Percentiles rank a stretch among this genome's conserved stretches.
phyloP scores from a whole-genome alignment of 2,797 vertebrate species.

The Scolopax rusticola region DNA sequence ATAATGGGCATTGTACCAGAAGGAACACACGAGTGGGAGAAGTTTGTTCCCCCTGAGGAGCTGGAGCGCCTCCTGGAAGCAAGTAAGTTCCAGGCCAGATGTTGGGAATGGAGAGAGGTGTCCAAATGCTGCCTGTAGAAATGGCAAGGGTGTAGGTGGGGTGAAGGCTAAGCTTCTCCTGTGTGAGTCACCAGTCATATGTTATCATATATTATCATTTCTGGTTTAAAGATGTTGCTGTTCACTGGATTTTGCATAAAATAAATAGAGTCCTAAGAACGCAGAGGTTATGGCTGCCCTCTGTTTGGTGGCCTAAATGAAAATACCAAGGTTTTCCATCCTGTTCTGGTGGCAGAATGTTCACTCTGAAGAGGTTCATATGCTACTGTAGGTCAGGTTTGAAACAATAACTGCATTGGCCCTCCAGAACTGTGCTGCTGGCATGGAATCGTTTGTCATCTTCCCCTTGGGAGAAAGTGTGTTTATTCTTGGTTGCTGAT shows the following conservation, averaged over 20 bases:
- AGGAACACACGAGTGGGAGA: slow-evolving; percentile 96
- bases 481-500: neutral
- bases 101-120: neutral
- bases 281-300: neutral
- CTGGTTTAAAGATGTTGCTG: neutral
- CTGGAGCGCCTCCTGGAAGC: slow-evolving; percentile 90
- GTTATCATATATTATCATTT: neutral
- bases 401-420: neutral
- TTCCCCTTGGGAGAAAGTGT: neutral
- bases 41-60: slow-evolving; percentile 92
- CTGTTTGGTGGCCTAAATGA: no score
- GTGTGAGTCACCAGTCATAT: neutral
- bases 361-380: neutral
- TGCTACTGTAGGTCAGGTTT: neutral
- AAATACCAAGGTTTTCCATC: no score
- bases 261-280: neutral
- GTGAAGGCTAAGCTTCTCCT: neutral
- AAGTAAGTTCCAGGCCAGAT: slow-evolving; percentile 81
- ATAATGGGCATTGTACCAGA: slow-evolving; percentile 88
- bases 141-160: neutral
- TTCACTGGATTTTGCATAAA: neutral
- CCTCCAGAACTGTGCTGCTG: neutral
- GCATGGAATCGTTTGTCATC: neutral
- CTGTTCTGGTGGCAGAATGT: neutral
- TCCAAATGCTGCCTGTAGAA: neutral